phyloP scores from a whole-genome alignment of 2,113 vertebrate genomes.

The Regulus satrapa region DNA sequence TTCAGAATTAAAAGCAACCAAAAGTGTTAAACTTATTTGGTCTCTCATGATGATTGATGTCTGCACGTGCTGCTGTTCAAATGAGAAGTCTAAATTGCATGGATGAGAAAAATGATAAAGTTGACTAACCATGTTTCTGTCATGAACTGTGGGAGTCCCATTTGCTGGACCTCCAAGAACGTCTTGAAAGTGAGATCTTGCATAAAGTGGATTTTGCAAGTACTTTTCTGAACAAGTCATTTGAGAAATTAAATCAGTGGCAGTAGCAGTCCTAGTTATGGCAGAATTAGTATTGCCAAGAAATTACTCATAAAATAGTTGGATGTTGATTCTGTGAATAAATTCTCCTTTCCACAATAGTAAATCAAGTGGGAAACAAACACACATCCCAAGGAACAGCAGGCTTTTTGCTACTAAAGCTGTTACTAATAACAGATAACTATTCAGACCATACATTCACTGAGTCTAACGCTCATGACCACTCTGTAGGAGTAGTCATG shows the following conservation, averaged over 20 bases:
- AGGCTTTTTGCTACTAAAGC: not conserved
- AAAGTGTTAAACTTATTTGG: not conserved
- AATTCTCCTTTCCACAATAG: not conserved
- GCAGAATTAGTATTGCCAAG: not conserved
- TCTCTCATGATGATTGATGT: not conserved
- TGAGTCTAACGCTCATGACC: accelerated
- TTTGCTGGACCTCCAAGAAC: not conserved
- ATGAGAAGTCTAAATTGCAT: not conserved
- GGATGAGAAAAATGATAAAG: not conserved
- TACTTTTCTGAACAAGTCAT: not conserved
- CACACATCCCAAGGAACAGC: not conserved
- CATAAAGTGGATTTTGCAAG: not conserved
- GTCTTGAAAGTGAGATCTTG: not conserved
- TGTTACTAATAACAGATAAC: not conserved
- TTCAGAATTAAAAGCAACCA: not conserved
- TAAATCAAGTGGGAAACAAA: not conserved
- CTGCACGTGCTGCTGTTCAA: not conserved
- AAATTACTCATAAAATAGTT: not conserved
- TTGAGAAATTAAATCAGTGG: not conserved
- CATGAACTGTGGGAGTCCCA: not conserved
- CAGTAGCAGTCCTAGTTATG: not conserved
- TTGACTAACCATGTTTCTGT: not conserved
- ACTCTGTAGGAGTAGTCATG: not conserved
- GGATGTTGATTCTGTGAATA: not conserved
- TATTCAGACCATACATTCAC: not conserved